Evolutionary conservation across 2,113 vertebrate species (phyloP).

Genomic region (Scomber colias): DNA sequence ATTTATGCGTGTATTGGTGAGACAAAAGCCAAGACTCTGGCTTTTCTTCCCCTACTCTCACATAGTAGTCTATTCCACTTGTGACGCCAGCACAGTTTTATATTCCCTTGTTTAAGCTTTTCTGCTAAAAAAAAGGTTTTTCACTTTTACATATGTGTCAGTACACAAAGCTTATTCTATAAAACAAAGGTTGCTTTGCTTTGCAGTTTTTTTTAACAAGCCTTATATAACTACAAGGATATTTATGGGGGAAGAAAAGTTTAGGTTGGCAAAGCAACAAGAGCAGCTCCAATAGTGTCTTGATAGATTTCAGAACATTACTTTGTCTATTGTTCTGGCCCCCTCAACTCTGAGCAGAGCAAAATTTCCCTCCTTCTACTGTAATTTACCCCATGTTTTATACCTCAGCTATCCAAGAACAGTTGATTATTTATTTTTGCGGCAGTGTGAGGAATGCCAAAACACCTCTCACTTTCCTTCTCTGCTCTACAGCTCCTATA

Average conservation of each 20-base stretch:
- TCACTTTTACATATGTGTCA: neutral
- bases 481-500: constrained; percentile 20
- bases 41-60: constrained; percentile 16
- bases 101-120: constrained; percentile 5
- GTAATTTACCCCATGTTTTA: constrained; percentile 16
- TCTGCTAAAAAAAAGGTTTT: neutral
- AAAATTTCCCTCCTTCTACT: neutral
- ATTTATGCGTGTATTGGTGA: constrained; percentile 42
- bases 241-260: constrained; percentile 37
- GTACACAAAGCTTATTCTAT: neutral
- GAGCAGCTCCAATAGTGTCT: constrained; percentile 20
- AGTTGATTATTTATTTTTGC: constrained; percentile 65
- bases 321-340: constrained; percentile 49
- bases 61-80: constrained; percentile 34
- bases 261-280: constrained; percentile 24
- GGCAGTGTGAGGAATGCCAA: constrained; percentile 53
- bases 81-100: constrained; percentile 33
- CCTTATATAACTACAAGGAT: constrained; percentile 14
- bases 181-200: constrained; percentile 9
- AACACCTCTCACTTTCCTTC: constrained; percentile 36
- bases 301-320: constrained; percentile 57
- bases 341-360: constrained; percentile 4
- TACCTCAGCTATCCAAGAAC: constrained; percentile 35
- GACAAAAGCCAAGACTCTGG: constrained; percentile 43
- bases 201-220: constrained; percentile 20